These are phyloP conservation scores for Lomographa bimaculata DNA, from an alignment of 2,888 invertebrate genomes.

Conservation along the genomic window DNA sequence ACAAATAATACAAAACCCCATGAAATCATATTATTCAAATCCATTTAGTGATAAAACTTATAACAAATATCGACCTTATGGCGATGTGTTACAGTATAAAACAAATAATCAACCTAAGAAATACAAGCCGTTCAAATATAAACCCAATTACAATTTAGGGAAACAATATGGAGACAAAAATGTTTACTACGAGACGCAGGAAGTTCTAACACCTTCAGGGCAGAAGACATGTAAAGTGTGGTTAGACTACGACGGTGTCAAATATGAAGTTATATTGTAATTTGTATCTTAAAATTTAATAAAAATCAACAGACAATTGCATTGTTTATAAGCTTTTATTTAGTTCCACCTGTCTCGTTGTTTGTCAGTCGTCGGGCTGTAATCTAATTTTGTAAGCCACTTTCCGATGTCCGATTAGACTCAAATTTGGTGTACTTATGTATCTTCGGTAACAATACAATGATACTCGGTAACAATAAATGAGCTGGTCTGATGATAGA, in stretches of 20 bases:
- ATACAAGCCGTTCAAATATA: constrained; percentile 21
- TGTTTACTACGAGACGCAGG: constrained; percentile 48
- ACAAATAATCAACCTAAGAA: constrained; percentile 21
- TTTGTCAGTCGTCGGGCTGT: too few species aligned
- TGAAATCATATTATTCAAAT: constrained; percentile 1
- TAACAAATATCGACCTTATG: too few species aligned
- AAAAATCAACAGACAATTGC: too few species aligned
- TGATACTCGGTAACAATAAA: too few species aligned
- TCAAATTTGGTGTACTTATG: too few species aligned
- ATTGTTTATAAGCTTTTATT: too few species aligned
- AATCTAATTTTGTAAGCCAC: too few species aligned
- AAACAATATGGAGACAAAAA: constrained; percentile 25
- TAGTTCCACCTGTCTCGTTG: too few species aligned
- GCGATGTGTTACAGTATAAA: constrained; percentile 11
- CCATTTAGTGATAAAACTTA: constrained; percentile 7
- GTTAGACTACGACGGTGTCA: constrained; percentile 61
- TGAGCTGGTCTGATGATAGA: too few species aligned
- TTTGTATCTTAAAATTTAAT: too few species aligned
- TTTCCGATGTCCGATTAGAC: too few species aligned
- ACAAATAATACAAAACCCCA: background rate
- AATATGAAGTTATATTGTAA: constrained; percentile 62
- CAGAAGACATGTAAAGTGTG: constrained; percentile 59
- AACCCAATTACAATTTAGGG: constrained; percentile 26
- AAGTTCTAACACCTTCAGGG: constrained; percentile 42
- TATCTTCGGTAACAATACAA: too few species aligned